These are phyloP conservation scores for Drosophila meridionalis DNA, from an alignment of 2,888 invertebrate genomes.

Conservation along the genomic window DNA sequence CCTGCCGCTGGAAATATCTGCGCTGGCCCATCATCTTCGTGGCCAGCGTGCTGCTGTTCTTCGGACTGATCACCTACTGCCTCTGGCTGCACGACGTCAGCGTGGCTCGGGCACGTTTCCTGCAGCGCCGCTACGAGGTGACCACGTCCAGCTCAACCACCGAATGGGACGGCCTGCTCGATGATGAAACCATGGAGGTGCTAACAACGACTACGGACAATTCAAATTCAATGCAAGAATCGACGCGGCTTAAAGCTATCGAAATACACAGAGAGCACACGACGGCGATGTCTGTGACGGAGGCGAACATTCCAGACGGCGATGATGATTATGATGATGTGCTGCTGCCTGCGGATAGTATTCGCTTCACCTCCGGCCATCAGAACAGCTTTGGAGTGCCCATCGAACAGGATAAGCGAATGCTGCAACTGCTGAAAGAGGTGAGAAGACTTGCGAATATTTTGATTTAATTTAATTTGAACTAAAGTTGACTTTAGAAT, in stretches of 20 bases:
- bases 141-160: conserved; percentile 34
- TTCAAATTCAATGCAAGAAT: conserved; percentile 50
- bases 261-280: conserved; percentile 38
- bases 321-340: conserved; percentile 69
- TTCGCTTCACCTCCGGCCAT: conserved; percentile 87
- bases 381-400: conserved; percentile 88
- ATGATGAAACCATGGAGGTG: conserved; percentile 39
- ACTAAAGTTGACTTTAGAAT: too few relatives aligned
- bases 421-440: conserved; percentile 81
- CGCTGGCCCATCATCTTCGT: conserved; percentile 81
- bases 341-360: conserved; percentile 71
- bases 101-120: conserved; percentile 75
- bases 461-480: too few relatives aligned
- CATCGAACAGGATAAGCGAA: conserved; percentile 87
- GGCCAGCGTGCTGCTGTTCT: conserved; percentile 79
- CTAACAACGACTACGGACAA: conserved; percentile 28
- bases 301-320: conserved; percentile 37
- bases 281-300: conserved; percentile 31
- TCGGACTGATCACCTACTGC: conserved; percentile 82
- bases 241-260: conserved; percentile 69
- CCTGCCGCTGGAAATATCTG: conserved; percentile 80
- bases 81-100: conserved; percentile 82
- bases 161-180: conserved; percentile 32
- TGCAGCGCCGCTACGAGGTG: conserved; percentile 70
- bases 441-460: conserved; percentile 56